Base-by-base conservation (phyloP, 2,888 invertebrate species). In the Lasioglossum leucozonium region DNA sequence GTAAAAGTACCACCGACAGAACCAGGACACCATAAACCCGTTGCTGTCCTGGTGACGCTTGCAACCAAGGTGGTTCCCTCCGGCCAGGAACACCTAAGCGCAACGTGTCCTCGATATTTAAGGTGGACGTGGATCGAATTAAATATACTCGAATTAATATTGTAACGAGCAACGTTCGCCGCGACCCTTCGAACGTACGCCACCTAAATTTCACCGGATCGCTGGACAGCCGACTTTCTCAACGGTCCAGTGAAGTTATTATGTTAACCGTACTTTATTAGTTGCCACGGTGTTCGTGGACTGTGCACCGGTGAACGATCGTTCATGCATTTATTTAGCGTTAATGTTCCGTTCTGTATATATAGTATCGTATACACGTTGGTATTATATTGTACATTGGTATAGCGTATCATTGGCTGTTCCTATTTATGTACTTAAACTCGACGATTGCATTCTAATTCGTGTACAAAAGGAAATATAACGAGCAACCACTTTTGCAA, bases 1-100 rank as follows among this genome's bases (percentile, higher is more conserved):
- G 84, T 89, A 89, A 90, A 90, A 89, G 82, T 86, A 84, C 81
- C 79, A 81, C 51, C 73, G 62, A 77, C 80, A 58, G 81, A 75
- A 73, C 72, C 79, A 67, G 81, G 82, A 58, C 81, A 83, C 87
- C 77, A 75, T 84, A 86, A 84, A 88, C 81, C 82, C 42, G 83
- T 72, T 81, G 79, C 55, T 55, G 77, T 78, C 80, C 80, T 71
- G 80, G 79, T 88, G 88, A 89, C 90, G 81, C 76, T 82, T 40
- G 83, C 79, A 71, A 80, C 79, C 44, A 42, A 79, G 77, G 75
- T 78, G 84, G 79, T 82, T 75, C 37, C 69, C n/a, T n/a, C n/a
- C 83, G 18, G 74, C 72, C 77, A 75, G 47, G 79, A 82, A 85
- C 74, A 79, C 79, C 26, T n/a, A 74, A 84, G 51, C 72, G 37